Evolutionary conservation across 2,113 vertebrate genomes (phyloP).

Genomic region (Dasypus novemcinctus): DNA sequence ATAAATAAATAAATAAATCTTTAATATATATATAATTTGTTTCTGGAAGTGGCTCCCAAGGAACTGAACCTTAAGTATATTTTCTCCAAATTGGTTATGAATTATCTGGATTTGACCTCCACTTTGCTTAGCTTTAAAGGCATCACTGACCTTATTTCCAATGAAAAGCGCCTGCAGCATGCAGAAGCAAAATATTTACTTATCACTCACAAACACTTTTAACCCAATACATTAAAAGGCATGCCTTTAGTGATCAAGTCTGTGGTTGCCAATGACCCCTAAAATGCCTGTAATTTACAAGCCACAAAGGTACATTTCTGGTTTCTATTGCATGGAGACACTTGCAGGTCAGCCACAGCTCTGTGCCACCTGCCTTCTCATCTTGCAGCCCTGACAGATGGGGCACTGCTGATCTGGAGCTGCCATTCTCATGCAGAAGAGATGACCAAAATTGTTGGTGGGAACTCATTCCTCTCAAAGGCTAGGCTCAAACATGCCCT

Average conservation of each 20-base stretch:
- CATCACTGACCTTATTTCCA: not conserved
- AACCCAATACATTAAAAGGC: not conserved
- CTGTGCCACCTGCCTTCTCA: not conserved
- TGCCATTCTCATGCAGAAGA: not conserved
- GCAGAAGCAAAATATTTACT: not conserved
- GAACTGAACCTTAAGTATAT: not conserved
- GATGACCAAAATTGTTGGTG: not conserved
- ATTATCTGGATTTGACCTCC: not conserved
- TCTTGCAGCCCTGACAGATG: not conserved
- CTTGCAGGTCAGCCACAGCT: not conserved
- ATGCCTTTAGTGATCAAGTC: not conserved
- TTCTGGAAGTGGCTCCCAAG: not conserved
- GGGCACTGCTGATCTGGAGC: not conserved
- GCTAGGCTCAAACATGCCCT: not conserved
- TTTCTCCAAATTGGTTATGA: not conserved
- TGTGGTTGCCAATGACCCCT: not conserved
- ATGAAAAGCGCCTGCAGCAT: not conserved
- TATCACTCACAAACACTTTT: not conserved
- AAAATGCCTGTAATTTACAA: not conserved
- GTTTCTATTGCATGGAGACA: not conserved
- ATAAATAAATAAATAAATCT: no score
- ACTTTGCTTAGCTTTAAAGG: not conserved
- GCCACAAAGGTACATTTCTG: not conserved
- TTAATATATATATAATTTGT: no score
- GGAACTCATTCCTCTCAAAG: accelerated